These are phyloP conservation scores for Agonum fuliginosum DNA, from an alignment of 2,888 invertebrate genomes.

Conservation along the genomic window DNA sequence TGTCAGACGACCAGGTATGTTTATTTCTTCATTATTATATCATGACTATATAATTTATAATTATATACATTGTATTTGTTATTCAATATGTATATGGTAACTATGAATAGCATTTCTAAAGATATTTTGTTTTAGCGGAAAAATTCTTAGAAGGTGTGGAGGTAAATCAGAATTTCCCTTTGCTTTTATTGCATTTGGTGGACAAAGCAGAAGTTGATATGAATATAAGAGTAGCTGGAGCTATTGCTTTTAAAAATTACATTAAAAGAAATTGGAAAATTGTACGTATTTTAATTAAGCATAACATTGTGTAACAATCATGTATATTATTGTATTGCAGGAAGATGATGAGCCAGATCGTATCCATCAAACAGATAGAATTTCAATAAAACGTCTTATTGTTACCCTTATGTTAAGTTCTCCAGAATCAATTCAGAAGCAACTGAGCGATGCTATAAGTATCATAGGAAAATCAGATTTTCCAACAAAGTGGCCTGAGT, in stretches of 20 bases:
- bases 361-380: slow-evolving; percentile 87
- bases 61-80: background rate
- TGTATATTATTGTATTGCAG: slow-evolving; percentile 66
- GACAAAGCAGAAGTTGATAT: slow-evolving; percentile 87
- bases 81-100: background rate
- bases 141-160: slow-evolving; percentile 93
- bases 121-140: slow-evolving; percentile 82
- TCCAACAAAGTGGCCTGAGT: slow-evolving; percentile 95
- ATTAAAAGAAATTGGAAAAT: slow-evolving; percentile 96
- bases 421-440: slow-evolving; percentile 92
- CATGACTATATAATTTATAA: background rate
- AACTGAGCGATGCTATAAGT: slow-evolving; percentile 95
- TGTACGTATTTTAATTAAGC: slow-evolving; percentile 74
- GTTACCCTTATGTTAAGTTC: slow-evolving; percentile 95
- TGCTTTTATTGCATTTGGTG: slow-evolving; percentile 89
- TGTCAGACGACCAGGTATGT: slow-evolving; percentile 87
- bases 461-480: slow-evolving; percentile 98
- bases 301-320: background rate
- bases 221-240: slow-evolving; percentile 87
- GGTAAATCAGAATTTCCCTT: slow-evolving; percentile 91
- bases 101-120: too few species aligned
- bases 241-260: slow-evolving; percentile 97
- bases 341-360: slow-evolving; percentile 85
- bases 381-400: slow-evolving; percentile 88
- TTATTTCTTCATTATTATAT: background rate